A percentile compares a stretch with the other conserved stretches of the same genome.
These are phyloP conservation scores for Caenorhabditis remanei DNA, from an alignment of 1,140 invertebrate genomes.

Conservation along the genomic window DNA sequence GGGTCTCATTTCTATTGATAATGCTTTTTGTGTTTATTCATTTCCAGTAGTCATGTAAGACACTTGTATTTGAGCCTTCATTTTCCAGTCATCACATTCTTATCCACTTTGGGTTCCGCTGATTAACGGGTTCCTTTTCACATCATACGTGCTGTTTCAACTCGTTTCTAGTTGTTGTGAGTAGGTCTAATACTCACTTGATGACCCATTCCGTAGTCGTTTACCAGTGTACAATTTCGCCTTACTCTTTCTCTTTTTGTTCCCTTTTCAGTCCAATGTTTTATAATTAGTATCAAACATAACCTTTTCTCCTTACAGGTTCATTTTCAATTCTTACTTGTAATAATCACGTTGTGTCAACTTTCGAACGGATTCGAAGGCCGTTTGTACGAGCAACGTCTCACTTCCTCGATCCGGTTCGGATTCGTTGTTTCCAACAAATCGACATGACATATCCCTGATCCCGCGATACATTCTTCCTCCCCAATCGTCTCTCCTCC, in stretches of 20 bases:
- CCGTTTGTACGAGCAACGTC: conserved; percentile 42
- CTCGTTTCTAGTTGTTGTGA: neutral
- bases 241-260: neutral
- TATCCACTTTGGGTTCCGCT: conserved; percentile 22
- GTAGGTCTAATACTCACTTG: neutral
- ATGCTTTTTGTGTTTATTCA: neutral
- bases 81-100: conserved; percentile 29
- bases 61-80: neutral
- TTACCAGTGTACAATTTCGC: conserved; percentile 2
- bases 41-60: conserved; percentile 13
- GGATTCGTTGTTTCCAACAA: conserved; percentile 47
- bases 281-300: conserved; percentile 11
- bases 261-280: neutral
- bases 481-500: conserved; percentile 26
- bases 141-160: conserved; percentile 34
- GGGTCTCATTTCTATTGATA: neutral
- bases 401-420: conserved; percentile 20
- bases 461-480: conserved; percentile 53
- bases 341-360: conserved; percentile 56
- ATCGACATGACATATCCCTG: conserved; percentile 52
- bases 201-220: conserved; percentile 14
- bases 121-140: neutral
- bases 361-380: conserved; percentile 45
- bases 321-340: conserved; percentile 16
- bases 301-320: conserved; percentile 30